Evolutionary conservation across 2,797 vertebrate species (phyloP).

Genomic region (Etheostoma perlongum): DNA sequence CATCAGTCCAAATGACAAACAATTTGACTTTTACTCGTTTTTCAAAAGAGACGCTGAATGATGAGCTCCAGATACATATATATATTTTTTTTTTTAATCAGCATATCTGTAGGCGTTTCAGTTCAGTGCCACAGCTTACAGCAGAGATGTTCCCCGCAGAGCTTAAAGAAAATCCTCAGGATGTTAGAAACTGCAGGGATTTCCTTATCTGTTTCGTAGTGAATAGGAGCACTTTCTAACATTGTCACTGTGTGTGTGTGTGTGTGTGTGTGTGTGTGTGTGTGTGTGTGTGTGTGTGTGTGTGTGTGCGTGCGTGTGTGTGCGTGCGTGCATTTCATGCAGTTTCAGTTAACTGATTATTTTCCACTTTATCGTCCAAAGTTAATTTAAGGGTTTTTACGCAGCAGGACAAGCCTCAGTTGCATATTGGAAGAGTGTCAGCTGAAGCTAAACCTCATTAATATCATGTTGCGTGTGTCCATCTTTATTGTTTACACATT

Average conservation of each 20-base stretch:
- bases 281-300: constrained; percentile 12
- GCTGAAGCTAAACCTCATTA: constrained; percentile 44
- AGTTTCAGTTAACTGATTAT: constrained; percentile 41
- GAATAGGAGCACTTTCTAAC: constrained; percentile 31
- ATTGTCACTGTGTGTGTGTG: constrained; percentile 30
- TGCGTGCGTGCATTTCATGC: constrained; percentile 15
- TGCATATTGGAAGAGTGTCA: constrained; percentile 9
- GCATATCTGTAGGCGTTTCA: constrained; percentile 17
- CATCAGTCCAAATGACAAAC: background rate
- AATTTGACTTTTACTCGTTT: background rate
- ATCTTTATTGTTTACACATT: constrained; percentile 27
- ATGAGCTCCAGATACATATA: background rate
- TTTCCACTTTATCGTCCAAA: constrained; percentile 41
- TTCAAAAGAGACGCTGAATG: background rate
- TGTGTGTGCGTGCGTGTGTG: constrained; percentile 13
- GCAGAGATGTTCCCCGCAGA: constrained; percentile 24
- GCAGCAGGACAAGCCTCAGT: constrained; percentile 1
- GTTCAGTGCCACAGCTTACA: constrained; percentile 5
- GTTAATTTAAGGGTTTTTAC: constrained; percentile 29
- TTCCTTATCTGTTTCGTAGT: constrained; percentile 45
- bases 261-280: constrained; percentile 10
- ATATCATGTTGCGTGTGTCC: constrained; percentile 9
- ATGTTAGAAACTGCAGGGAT: constrained; percentile 37
- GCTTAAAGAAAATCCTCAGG: constrained; percentile 46
- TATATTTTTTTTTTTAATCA: background rate